These are phyloP conservation scores for Acanthornis magna DNA, from an alignment of 2,797 vertebrate species.

Conservation along the genomic window DNA sequence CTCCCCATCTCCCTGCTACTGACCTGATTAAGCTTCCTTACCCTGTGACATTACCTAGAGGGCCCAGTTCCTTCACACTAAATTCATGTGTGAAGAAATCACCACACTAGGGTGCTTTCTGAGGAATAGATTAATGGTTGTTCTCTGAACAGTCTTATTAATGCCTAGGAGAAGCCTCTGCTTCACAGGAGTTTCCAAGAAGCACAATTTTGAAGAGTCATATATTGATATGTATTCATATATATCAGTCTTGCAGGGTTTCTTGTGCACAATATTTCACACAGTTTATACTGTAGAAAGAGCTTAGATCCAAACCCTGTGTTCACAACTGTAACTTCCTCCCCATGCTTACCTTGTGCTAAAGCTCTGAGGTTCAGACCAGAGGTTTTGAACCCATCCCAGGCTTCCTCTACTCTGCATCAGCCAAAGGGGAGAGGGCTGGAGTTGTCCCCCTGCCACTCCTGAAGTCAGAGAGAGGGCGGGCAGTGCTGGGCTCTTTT, in stretches of 20 bases:
- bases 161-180: background rate
- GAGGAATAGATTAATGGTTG: background rate
- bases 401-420: background rate
- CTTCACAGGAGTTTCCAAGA: background rate
- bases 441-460: background rate
- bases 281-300: background rate
- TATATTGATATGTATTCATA: background rate
- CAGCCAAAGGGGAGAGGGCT: background rate
- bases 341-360: background rate
- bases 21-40: background rate
- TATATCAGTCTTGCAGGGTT: background rate
- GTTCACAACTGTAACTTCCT: background rate
- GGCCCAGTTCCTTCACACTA: background rate
- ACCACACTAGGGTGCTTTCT: background rate
- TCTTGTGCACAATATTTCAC: background rate
- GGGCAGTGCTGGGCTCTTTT: background rate
- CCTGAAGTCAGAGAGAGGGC: background rate
- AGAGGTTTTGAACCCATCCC: background rate
- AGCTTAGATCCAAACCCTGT: background rate
- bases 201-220: background rate
- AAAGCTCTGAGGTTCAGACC: background rate
- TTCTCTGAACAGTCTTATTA: background rate
- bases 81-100: background rate
- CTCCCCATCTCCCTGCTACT: background rate
- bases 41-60: background rate